Percentiles rank a stretch among this genome's conserved stretches.
Conservation (phyloP, 2,113 vertebrate species). For the Gadus chalcogrammus region DNA sequence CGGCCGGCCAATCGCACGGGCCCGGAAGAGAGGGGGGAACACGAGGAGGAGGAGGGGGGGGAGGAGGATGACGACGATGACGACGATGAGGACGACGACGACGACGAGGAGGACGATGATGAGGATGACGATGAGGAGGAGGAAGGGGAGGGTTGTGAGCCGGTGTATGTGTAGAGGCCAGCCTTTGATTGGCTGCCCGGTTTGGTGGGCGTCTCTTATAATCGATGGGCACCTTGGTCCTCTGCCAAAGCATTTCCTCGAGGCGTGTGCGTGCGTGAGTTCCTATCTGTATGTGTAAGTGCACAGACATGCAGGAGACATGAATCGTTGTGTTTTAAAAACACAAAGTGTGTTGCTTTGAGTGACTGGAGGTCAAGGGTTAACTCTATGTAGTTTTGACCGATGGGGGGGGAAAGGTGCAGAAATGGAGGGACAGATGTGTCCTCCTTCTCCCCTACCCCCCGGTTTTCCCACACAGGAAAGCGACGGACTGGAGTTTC, state of each 20-base stretch:
- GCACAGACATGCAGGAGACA: background rate
- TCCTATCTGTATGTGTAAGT: conserved; percentile 25
- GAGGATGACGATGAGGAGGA: conserved; percentile 65
- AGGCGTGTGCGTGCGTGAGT: conserved; percentile 22
- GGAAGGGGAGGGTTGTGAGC: conserved; percentile 85
- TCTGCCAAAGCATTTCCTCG: conserved; percentile 8
- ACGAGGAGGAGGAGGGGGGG: conserved; percentile 21
- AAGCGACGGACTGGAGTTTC: conserved; percentile 15
- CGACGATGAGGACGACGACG: conserved; percentile 42
- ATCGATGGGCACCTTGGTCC: conserved; percentile 20
- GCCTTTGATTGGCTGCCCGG: conserved; percentile 9
- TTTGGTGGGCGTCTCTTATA: background rate
- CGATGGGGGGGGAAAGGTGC: background rate
- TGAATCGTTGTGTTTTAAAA: background rate
- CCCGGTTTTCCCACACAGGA: conserved; percentile 25
- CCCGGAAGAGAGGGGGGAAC: conserved; percentile 42
- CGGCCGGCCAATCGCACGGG: conserved; percentile 33
- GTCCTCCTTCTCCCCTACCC: conserved; percentile 55
- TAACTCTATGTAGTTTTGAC: conserved; percentile 11
- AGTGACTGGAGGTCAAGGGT: conserved; percentile 6
- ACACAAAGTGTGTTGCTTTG: conserved; percentile 10
- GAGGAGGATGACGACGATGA: conserved; percentile 29
- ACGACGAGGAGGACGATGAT: conserved; percentile 51
- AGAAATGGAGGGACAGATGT: too few species aligned
- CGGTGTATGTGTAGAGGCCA: conserved; percentile 87